These are phyloP conservation scores for zebrafish (Danio rerio) DNA, from an alignment of 2,113 vertebrate genomes.

Conservation along the genomic window DNA sequence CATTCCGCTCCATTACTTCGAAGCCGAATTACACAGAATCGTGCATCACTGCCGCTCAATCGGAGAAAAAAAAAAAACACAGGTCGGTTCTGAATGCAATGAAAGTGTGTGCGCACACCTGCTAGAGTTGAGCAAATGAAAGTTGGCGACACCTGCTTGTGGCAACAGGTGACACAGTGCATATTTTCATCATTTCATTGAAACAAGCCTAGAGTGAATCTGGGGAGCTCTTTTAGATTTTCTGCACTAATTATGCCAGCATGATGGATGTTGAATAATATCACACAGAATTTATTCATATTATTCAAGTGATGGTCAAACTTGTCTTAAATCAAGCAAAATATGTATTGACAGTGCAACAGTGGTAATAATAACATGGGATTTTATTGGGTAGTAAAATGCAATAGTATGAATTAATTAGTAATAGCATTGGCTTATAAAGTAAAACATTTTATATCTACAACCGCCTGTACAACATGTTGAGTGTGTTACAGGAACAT, in stretches of 20 bases:
- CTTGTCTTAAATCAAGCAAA: too few species aligned
- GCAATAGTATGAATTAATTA: too few species aligned
- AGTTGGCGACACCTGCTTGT: background rate
- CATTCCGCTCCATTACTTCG: slow-evolving; percentile 32
- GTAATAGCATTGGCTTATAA: too few species aligned
- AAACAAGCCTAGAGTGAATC: background rate
- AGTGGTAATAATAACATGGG: too few species aligned
- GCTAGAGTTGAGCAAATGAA: background rate
- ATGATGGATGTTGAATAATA: too few species aligned
- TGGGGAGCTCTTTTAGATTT: background rate
- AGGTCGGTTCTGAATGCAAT: background rate
- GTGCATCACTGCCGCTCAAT: slow-evolving; percentile 28
- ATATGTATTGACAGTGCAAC: too few species aligned
- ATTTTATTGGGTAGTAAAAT: too few species aligned
- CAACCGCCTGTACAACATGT: too few species aligned
- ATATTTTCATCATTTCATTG: slow-evolving; percentile 42
- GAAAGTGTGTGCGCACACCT: background rate
- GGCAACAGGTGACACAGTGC: slow-evolving; percentile 4
- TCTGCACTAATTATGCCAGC: background rate
- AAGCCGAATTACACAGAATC: background rate
- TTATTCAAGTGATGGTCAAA: too few species aligned
- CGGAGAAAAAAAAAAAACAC: slow-evolving; percentile 9
- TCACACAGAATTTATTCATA: too few species aligned
- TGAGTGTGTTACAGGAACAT: too few species aligned
- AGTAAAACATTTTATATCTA: too few species aligned